These are phyloP conservation scores for Sitta carolinensis DNA, from an alignment of 2,797 vertebrate species.

Conservation along the genomic window DNA sequence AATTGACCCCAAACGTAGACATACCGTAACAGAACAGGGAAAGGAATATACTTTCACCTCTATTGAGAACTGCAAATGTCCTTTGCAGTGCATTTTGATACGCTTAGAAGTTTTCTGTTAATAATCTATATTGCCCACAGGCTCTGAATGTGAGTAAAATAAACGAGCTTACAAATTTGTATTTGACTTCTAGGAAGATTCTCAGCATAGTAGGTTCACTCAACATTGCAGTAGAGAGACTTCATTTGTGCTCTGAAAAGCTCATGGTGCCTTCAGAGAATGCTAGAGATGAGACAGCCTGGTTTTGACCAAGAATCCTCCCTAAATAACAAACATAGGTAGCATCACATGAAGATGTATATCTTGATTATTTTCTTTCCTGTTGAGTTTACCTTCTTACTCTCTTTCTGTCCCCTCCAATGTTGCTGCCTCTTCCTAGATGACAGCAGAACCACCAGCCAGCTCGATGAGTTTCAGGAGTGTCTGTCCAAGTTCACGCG, in stretches of 20 bases:
- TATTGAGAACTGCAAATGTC: not conserved
- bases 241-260: slow-evolving; percentile 18
- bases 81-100: not conserved
- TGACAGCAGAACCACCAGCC: slow-evolving; percentile 93
- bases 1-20: not conserved
- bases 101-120: not conserved
- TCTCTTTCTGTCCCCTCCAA: not conserved
- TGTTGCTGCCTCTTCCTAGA: slow-evolving; percentile 74
- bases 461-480: slow-evolving; percentile 98
- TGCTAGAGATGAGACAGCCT: not conserved
- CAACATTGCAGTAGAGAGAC: not conserved
- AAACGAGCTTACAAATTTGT: not conserved
- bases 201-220: not conserved
- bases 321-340: not conserved
- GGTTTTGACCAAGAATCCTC: not conserved
- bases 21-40: not conserved
- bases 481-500: slow-evolving; percentile 97
- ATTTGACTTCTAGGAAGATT: not conserved
- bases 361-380: not conserved
- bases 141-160: not conserved
- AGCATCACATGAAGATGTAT: not conserved
- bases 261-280: not conserved
- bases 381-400: not conserved
- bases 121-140: not conserved
- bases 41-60: not conserved